Base-by-base conservation (phyloP, 2,113 vertebrate species). In the Mugil cephalus region DNA sequence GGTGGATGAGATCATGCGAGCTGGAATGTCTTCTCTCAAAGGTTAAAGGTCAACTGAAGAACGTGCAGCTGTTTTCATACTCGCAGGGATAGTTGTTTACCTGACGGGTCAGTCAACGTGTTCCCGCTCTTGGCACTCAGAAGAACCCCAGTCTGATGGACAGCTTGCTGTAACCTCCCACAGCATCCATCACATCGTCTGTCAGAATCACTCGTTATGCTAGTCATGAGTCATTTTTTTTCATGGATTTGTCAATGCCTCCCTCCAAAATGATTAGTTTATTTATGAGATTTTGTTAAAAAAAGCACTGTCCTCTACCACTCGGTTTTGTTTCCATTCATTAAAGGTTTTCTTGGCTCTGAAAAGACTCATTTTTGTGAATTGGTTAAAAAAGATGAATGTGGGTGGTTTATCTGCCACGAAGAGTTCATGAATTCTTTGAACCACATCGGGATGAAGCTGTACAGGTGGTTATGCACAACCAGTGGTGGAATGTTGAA, bases 1-100 rank as follows among this genome's bases (percentile, higher is more conserved):
- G 89, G 98, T 99, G 54, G 98, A 99, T 79, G 98, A 99, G 91
- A 99, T 99, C 64, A 98, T 99, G 97, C 88, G 97, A 83, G 98
- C 97, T 42, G 98, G 98, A 53, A 96, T 99, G 96, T 99, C 98
- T 4, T 99, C 98, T 50, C 95, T 99, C 3, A 99, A 95, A 86
- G 97, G 96, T 68, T 99, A 95, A 98, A 84, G 36, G 60, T 75
- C 62, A 36, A 7, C 7, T 7, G 11, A 53, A 80, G 65, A 73
- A 75, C 15, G 53, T 30, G 61, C 68, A 62, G 67, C 62, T 51
- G 61, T 74, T 60, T 0, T 74, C n/a, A 38, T 70, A 51, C 59
- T 69, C 54, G 30, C 61, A 39, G 67, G 66, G 74, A 87, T 78
- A 69, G 78, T 60, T 63, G 68, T 85, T 74, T 60, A 63, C 53